Percentiles rank a stretch among this genome's conserved stretches.
These are phyloP conservation scores for Halcyon chelicuti DNA, from an alignment of 2,797 vertebrate species.

Conservation along the genomic window DNA sequence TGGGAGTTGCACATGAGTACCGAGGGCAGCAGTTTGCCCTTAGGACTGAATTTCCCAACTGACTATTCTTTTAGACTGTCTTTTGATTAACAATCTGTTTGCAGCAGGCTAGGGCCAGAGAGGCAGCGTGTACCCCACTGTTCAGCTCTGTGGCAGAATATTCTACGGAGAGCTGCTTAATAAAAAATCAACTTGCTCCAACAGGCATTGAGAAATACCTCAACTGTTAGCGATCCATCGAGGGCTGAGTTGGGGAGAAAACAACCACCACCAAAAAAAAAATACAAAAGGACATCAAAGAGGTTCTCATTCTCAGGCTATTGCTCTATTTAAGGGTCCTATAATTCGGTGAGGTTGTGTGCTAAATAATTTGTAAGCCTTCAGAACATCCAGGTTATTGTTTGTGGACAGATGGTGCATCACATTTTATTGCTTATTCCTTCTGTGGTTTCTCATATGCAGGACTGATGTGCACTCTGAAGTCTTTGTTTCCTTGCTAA, in stretches of 20 bases:
- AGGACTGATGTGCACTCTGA: slow-evolving; percentile 80
- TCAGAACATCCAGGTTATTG: slow-evolving; percentile 94
- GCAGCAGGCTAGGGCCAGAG: slow-evolving; percentile 53
- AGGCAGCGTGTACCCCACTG: slow-evolving; percentile 17
- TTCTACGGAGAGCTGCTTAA: slow-evolving; percentile 59
- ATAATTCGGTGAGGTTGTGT: slow-evolving; percentile 85
- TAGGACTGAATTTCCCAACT: slow-evolving; percentile 62
- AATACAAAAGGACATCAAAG: slow-evolving; percentile 74
- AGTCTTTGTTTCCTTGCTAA: slow-evolving; percentile 85
- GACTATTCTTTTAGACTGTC: slow-evolving; percentile 61
- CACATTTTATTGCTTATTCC: slow-evolving; percentile 93
- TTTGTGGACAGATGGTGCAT: slow-evolving; percentile 94
- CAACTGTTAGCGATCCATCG: slow-evolving; percentile 76
- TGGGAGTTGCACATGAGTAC: slow-evolving; percentile 10
- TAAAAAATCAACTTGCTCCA: slow-evolving; percentile 75
- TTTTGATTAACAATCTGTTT: slow-evolving; percentile 75
- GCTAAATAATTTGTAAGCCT: slow-evolving; percentile 92
- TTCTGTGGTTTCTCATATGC: slow-evolving; percentile 90
- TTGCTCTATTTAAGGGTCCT: slow-evolving; percentile 76
- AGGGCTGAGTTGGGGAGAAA: slow-evolving; percentile 38
- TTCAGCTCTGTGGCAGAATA: slow-evolving; percentile 49
- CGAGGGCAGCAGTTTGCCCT: slow-evolving; percentile 61
- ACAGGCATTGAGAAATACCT: slow-evolving; percentile 76
- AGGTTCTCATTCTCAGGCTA: slow-evolving; percentile 63
- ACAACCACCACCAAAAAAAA: neutral